These are phyloP conservation scores for Troides helena DNA, from an alignment of 2,888 invertebrate genomes.

Conservation along the genomic window DNA sequence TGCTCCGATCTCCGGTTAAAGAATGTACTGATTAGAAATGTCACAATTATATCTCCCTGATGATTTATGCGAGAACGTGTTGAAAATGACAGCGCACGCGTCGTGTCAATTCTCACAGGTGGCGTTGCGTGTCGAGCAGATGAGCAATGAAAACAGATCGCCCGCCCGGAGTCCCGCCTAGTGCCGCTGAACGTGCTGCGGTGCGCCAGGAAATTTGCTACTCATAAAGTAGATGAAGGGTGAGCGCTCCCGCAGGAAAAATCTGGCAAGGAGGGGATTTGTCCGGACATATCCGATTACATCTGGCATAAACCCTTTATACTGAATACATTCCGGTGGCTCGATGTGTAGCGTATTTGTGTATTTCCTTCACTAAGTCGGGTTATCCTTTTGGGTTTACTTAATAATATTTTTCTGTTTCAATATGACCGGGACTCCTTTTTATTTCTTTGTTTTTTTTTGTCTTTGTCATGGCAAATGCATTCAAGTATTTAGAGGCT, in stretches of 20 bases:
- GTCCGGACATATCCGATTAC: slow-evolving; percentile 36
- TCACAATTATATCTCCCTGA: too few relatives aligned
- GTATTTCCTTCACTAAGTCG: slow-evolving; percentile 11
- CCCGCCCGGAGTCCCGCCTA: too few relatives aligned
- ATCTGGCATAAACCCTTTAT: slow-evolving; percentile 32
- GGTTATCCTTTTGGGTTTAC: not conserved
- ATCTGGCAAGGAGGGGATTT: slow-evolving; percentile 36
- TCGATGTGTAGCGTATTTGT: slow-evolving; percentile 14
- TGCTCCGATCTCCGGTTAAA: too few relatives aligned
- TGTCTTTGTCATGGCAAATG: too few relatives aligned
- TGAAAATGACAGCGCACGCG: too few relatives aligned
- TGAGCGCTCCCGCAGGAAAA: slow-evolving; percentile 33
- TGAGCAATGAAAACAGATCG: not conserved
- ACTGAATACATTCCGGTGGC: slow-evolving; percentile 24
- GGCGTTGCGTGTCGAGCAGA: not conserved
- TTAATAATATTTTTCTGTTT: not conserved
- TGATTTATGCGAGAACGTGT: too few relatives aligned
- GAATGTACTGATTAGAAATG: too few relatives aligned
- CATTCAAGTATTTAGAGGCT: too few relatives aligned
- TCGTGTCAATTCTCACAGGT: too few relatives aligned
- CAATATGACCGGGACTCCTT: not conserved
- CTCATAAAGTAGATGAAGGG: slow-evolving; percentile 37
- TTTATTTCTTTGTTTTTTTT: too few relatives aligned
- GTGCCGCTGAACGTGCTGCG: too few relatives aligned
- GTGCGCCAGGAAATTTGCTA: slow-evolving; percentile 36